Conservation (phyloP, 2,888 invertebrate genomes). For the Oxytorus armatus region DNA sequence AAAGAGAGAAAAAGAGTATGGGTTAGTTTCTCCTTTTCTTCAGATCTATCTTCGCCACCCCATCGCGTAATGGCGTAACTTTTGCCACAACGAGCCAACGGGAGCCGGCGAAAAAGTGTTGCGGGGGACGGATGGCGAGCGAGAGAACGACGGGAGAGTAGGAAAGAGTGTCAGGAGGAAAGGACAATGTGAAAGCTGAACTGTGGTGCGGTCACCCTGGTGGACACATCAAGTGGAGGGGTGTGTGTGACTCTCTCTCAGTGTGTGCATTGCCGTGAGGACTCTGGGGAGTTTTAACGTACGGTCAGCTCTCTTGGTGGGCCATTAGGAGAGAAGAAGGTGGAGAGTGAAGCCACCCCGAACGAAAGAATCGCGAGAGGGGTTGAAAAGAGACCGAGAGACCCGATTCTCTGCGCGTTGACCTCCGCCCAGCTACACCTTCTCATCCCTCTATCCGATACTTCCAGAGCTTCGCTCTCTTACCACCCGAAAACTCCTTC, state of each 20-base stretch:
- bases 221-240: constrained; percentile 29
- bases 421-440: constrained; percentile 32
- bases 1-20: constrained; percentile 37
- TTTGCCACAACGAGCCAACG: constrained; percentile 74
- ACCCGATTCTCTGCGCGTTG: constrained; percentile 45
- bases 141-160: constrained; percentile 35
- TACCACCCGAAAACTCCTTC: too few species aligned
- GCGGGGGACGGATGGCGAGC: constrained; percentile 29
- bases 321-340: constrained; percentile 69
- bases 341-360: constrained; percentile 58
- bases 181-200: neutral
- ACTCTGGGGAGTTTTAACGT: constrained; percentile 81
- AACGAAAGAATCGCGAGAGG: constrained; percentile 58
- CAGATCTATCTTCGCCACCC: constrained; percentile 73
- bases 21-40: constrained; percentile 59
- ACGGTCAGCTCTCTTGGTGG: constrained; percentile 79
- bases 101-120: constrained; percentile 24
- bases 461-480: constrained; percentile 46
- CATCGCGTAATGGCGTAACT: constrained; percentile 82
- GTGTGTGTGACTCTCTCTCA: too few species aligned
- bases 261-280: constrained; percentile 67
- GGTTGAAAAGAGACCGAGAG: constrained; percentile 30
- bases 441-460: constrained; percentile 42
- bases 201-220: constrained; percentile 20
- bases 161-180: constrained; percentile 42